Base-by-base conservation (phyloP, 2,797 vertebrate genomes). In the Enteromius paludinosus region DNA sequence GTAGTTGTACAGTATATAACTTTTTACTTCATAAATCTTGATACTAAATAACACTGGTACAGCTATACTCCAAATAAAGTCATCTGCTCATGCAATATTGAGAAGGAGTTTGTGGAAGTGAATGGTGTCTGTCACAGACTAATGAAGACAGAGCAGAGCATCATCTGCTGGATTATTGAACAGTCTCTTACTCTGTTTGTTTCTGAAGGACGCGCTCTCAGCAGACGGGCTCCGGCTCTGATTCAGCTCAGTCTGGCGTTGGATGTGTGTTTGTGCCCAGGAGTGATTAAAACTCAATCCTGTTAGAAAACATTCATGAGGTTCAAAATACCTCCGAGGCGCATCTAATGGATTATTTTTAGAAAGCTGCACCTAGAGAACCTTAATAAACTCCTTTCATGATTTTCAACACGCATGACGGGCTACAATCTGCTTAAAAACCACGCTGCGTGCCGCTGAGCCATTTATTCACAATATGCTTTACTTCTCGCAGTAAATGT, bases 251-350 rank as follows among this genome's bases (percentile, higher is more conserved):
- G n/a, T 70, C 45, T 45, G 65, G 78, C 52, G 20, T 3, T 10
- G 35, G 33, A 30, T 6, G 49, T 0, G 23, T 17, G 65, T 70
- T 70, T 70, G 65, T 45, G 30, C 52, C 65, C 78, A 43, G 64
- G 17, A 70, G 52, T 59, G 78, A 79, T 79, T 79, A 70, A 79
- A 79, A 70, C 18, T 2, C 75, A 65, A 64, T 77, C 66, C 69
- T 59, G 66, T 79, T 79, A 70, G 52, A 68, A 61, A 70, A 70
- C 65, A 69, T 70, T 25, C 47, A 41, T 1, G n/a, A 78, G 77
- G 15, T 41, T 79, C 11, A 59, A 0, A 69, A 79, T n/a, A 1
- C 65, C 64, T 68, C 77, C 0, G 15, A 43, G 77, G 30, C 7
- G 78, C 47, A 14, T 54, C n/a, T 2, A 35, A 54, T 52, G 77